Percentiles rank a stretch among this genome's conserved stretches.
phyloP scores from a whole-genome alignment of 2,888 invertebrate genomes.

The Hirtodrosophila alboralis region DNA sequence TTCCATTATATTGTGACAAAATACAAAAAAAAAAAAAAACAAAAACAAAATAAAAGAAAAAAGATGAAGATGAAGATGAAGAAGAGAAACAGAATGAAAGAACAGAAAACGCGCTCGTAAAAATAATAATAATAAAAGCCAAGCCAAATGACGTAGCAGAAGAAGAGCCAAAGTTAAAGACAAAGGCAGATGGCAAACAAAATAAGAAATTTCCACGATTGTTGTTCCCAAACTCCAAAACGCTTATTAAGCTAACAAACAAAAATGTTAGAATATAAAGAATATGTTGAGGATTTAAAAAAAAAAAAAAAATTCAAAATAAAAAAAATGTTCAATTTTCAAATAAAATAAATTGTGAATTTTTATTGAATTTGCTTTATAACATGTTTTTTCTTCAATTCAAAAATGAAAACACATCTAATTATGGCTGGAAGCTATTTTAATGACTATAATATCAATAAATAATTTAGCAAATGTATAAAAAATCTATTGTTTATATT shows the following conservation, averaged over 20 bases:
- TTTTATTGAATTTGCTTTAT: too few species aligned
- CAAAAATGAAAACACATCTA: too few species aligned
- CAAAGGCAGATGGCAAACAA: constrained; percentile 43
- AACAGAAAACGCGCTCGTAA: constrained; percentile 60
- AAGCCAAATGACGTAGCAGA: constrained; percentile 63
- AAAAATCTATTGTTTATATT: too few species aligned
- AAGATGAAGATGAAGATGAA: too few species aligned
- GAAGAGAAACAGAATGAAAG: constrained; percentile 29
- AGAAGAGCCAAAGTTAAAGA: constrained; percentile 27
- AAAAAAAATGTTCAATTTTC: too few species aligned
- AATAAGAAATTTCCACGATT: constrained; percentile 23
- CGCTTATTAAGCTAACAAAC: too few species aligned
- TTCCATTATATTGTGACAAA: constrained; percentile 73
- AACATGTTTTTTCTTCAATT: too few species aligned
- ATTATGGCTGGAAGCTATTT: too few species aligned
- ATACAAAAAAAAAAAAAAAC: constrained; percentile 10
- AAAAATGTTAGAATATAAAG: background rate
- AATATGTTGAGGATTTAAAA: background rate
- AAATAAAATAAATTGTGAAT: too few species aligned
- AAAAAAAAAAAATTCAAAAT: too few species aligned
- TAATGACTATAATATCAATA: background rate
- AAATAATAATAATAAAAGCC: constrained; percentile 80
- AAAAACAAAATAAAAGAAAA: constrained; percentile 7
- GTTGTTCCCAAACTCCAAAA: constrained; percentile 5
- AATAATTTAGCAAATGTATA: too few species aligned